Base-by-base conservation (phyloP, 2,888 invertebrate genomes). In the Oscheius sp. region DNA sequence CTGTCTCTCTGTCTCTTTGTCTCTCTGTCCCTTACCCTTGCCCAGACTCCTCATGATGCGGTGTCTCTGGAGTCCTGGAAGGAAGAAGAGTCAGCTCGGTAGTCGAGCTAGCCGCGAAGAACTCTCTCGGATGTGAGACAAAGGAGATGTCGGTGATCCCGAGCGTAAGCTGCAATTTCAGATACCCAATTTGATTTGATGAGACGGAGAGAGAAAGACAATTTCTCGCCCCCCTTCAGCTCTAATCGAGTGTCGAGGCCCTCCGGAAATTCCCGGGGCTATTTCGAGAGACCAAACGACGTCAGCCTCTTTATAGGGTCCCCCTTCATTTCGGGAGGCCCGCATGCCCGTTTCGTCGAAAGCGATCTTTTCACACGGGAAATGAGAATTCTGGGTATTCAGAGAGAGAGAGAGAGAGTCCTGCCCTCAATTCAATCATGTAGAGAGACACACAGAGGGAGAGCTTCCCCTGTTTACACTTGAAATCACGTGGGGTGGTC, bases 91-190 rank as follows among this genome's bases (percentile, higher is more conserved):
- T 33, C 10, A 37, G 60, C 11, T 72, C 72, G 35, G 65, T 37
- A 32, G 65, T 42, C 10, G 63, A 37, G n/a, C 62, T 32, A 13
- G 68, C 58, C 2, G 58, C 47, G 55, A 74, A 74, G 48, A 48
- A 74, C 51, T 74, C 74, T 37, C 63, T 47, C 35, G 74, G 74
- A 60, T 74, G 74, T 13, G 70, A 70, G 55, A 74, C 74, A 42
- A 74, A 74, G n/a, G 74, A 74, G 32, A 74, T 70, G 57, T 74
- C 74, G 7, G 59, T 60, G 51, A 74, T 70, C 42, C 74, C 74
- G 29, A 70, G 51, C 7, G 74, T 70, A 37, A 74, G 58, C 74
- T 74, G 53, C 42, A 74, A 48, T 29, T 29, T 21, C 10, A 2
- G 11, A 7, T 4, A 21, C n/a, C 53, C 21, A 68, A 68, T 53